These are phyloP conservation scores for Sinocyclocheilus maitianheensis DNA, from an alignment of 2,113 vertebrate species.

Conservation along the genomic window DNA sequence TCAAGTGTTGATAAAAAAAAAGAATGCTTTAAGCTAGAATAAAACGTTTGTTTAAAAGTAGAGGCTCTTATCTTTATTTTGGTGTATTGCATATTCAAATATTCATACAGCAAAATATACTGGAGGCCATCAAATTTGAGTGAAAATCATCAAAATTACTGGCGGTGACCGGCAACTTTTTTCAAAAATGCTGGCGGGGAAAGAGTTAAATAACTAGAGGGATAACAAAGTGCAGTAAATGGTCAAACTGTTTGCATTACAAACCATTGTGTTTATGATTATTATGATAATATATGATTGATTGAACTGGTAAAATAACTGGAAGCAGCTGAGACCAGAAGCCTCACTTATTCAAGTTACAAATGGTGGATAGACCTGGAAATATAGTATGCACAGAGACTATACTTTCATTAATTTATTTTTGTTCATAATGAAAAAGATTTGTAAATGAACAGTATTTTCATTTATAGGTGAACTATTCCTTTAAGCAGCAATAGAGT, in stretches of 20 bases:
- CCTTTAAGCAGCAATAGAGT: slow-evolving; percentile 1
- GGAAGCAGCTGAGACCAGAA: no score
- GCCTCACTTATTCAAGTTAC: not conserved
- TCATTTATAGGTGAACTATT: slow-evolving; percentile 19
- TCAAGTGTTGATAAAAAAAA: no score
- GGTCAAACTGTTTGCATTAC: not conserved
- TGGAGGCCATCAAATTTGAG: no score
- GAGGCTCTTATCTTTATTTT: no score
- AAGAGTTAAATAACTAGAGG: not conserved
- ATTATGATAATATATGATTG: not conserved
- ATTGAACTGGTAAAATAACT: no score
- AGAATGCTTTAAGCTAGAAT: no score
- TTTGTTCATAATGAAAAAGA: not conserved
- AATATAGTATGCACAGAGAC: not conserved
- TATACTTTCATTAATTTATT: not conserved
- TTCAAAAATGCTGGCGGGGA: no score
- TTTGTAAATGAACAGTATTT: slow-evolving; percentile 19
- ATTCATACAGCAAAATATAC: no score
- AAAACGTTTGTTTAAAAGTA: no score
- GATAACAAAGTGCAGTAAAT: not conserved
- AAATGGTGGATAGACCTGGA: not conserved
- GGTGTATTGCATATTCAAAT: no score
- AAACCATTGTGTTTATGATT: not conserved
- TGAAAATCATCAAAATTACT: no score
- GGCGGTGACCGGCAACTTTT: no score